Conservation (phyloP, 2,797 vertebrate species). For the Fundulus diaphanus region DNA sequence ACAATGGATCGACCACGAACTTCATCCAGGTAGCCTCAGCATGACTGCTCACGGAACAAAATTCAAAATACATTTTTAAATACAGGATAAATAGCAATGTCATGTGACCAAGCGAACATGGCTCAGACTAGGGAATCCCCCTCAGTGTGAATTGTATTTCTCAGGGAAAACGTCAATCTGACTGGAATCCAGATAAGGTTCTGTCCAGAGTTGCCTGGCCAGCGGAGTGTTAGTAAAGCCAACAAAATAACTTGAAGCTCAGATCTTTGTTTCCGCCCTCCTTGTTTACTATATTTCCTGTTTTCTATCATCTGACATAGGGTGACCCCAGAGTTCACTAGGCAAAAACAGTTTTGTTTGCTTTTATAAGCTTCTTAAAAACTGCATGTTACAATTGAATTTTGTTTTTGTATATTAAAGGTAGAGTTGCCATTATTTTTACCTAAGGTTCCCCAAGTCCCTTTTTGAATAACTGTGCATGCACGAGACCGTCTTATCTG, state of each 20-base stretch:
- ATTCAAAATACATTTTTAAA: background rate
- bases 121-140: background rate
- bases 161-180: background rate
- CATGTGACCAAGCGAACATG: background rate
- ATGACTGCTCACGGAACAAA: background rate
- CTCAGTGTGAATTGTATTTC: background rate
- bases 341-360: background rate
- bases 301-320: background rate
- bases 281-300: background rate
- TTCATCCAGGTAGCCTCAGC: background rate
- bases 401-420: background rate
- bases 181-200: background rate
- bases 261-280: background rate
- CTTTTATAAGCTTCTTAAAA: background rate
- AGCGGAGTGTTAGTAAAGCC: background rate
- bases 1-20: background rate
- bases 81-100: background rate
- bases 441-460: no score
- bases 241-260: background rate
- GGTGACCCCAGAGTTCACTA: background rate
- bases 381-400: background rate
- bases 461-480: no score
- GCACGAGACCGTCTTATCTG: no score
- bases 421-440: no score
- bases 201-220: no score